Percentiles rank a stretch among this genome's conserved stretches.
These are phyloP conservation scores for Oasisia sp. DNA, from an alignment of 2,888 invertebrate genomes.

Conservation along the genomic window DNA sequence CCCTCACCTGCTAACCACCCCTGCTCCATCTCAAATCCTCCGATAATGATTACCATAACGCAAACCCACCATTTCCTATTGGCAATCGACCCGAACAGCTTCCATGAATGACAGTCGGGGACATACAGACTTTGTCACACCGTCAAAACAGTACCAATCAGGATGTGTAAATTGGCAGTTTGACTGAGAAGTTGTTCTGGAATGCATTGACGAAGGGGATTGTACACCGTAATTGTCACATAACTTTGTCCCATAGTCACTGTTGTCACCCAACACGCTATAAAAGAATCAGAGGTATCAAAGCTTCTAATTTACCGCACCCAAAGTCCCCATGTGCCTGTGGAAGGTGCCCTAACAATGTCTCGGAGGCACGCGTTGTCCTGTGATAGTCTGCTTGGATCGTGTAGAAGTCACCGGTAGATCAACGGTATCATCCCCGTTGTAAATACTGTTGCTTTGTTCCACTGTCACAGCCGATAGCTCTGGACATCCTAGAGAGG, in stretches of 20 bases:
- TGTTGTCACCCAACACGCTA: neutral
- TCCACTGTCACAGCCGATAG: neutral
- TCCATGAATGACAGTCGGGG: neutral
- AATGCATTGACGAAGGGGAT: neutral
- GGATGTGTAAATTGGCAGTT: slow-evolving; percentile 9
- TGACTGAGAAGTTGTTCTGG: neutral
- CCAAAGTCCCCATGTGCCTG: too few relatives aligned
- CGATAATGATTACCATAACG: neutral
- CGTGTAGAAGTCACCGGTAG: neutral
- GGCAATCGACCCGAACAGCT: neutral
- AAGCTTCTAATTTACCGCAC: neutral
- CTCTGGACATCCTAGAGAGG: neutral
- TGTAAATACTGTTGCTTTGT: neutral
- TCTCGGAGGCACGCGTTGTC: neutral
- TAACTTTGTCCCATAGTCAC: neutral
- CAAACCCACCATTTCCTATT: neutral
- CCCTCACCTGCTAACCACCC: neutral
- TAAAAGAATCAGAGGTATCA: neutral
- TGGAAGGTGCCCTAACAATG: neutral
- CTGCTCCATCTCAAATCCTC: neutral
- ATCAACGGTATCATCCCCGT: neutral
- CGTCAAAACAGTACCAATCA: neutral
- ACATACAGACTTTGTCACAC: neutral
- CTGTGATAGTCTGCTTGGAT: neutral
- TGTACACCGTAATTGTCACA: neutral